phyloP scores from a whole-genome alignment of 1,140 invertebrate species.

The Aphidius ervi region DNA sequence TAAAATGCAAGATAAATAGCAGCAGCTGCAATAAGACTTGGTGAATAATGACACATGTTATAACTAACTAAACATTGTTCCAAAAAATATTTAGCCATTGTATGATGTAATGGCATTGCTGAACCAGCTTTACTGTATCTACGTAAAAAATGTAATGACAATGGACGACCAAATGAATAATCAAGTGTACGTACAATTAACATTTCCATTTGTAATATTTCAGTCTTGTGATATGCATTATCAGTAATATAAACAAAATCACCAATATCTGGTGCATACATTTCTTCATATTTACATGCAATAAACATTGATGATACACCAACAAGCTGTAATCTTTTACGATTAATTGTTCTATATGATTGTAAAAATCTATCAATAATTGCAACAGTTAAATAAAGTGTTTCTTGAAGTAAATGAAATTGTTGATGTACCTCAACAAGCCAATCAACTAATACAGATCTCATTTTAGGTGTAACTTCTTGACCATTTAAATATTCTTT shows the following conservation, averaged over 20 bases:
- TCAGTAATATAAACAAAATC: slow-evolving; percentile 94
- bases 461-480: slow-evolving; percentile 76
- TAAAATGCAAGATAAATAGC: slow-evolving; percentile 68
- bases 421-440: slow-evolving; percentile 86
- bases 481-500: slow-evolving; percentile 64
- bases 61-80: slow-evolving; percentile 84
- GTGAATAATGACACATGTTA: slow-evolving; percentile 71
- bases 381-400: slow-evolving; percentile 82
- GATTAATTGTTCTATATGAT: slow-evolving; percentile 57
- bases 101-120: slow-evolving; percentile 68
- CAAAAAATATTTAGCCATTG: slow-evolving; percentile 88
- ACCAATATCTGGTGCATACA: slow-evolving; percentile 79
- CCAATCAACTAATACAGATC: slow-evolving; percentile 88
- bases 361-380: slow-evolving; percentile 86
- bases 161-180: slow-evolving; percentile 78
- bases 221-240: slow-evolving; percentile 74
- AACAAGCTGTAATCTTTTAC: slow-evolving; percentile 79
- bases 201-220: slow-evolving; percentile 83
- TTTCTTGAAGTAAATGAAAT: slow-evolving; percentile 86
- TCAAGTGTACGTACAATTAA: slow-evolving; percentile 71
- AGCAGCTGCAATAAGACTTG: slow-evolving; percentile 76
- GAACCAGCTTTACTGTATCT: slow-evolving; percentile 72
- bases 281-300: slow-evolving; percentile 94
- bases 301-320: slow-evolving; percentile 89
- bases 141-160: slow-evolving; percentile 84